Conservation (phyloP, 2,888 invertebrate genomes). For the Chrysopilus asiliformis region DNA sequence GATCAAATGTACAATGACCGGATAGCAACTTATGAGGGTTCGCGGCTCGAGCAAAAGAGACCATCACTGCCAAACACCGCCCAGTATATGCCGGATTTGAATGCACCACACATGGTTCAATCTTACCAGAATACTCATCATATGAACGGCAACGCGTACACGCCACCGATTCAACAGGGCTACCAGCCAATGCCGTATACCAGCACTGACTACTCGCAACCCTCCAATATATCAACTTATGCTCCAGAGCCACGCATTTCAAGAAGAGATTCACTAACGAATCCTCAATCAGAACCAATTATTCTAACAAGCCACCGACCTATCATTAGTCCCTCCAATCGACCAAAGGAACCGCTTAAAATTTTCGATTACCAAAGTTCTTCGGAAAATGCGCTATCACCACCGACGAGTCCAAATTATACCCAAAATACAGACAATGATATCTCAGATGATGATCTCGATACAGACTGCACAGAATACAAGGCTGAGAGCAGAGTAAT, state of each 20-base stretch:
- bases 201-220: slow-evolving; percentile 40
- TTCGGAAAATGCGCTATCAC: slow-evolving; percentile 10
- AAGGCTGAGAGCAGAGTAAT: slow-evolving; percentile 59
- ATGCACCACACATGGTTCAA: slow-evolving; percentile 25
- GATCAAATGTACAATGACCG: slow-evolving; percentile 22
- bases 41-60: slow-evolving; percentile 18
- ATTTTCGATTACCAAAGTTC: slow-evolving; percentile 17
- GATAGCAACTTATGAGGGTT: slow-evolving; percentile 4
- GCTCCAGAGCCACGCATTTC: slow-evolving; percentile 27
- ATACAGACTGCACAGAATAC: slow-evolving; percentile 43
- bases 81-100: slow-evolving; percentile 1
- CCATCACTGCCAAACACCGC: slow-evolving; percentile 30
- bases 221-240: slow-evolving; percentile 32
- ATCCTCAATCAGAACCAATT: slow-evolving; percentile 30
- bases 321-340: slow-evolving; percentile 20
- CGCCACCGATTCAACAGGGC: slow-evolving; percentile 4
- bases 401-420: slow-evolving; percentile 6
- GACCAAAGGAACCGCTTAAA: slow-evolving; percentile 14
- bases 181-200: slow-evolving; percentile 31
- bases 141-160: neutral
- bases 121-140: slow-evolving; percentile 25
- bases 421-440: slow-evolving; percentile 20
- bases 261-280: slow-evolving; percentile 25
- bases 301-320: slow-evolving; percentile 29
- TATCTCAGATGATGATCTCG: slow-evolving; percentile 25